phyloP scores from a whole-genome alignment of 1,140 invertebrate genomes.

The Euwallacea similis region DNA sequence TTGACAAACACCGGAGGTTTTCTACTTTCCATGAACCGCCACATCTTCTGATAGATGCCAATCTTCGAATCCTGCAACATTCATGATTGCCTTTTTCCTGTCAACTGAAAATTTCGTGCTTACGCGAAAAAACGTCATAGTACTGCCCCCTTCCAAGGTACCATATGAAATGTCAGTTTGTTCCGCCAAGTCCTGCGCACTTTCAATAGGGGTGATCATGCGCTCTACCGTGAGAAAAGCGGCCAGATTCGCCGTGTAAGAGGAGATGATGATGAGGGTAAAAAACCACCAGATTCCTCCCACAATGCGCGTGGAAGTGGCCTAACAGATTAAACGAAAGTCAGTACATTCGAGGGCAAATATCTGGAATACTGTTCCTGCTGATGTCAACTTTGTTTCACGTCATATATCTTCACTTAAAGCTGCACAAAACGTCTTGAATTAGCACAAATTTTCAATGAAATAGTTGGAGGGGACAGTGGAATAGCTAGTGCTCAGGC shows the following conservation, averaged over 20 bases:
- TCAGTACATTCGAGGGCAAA: neutral
- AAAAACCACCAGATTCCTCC: constrained; percentile 99
- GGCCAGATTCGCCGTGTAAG: constrained; percentile 95
- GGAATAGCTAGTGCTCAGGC: no score
- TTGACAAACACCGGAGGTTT: constrained; percentile 82
- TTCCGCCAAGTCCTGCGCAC: constrained; percentile 89
- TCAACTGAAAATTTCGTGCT: constrained; percentile 16
- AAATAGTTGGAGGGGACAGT: no score
- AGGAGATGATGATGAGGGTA: constrained; percentile 96
- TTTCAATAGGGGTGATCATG: constrained; percentile 96
- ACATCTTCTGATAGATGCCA: constrained; percentile 96
- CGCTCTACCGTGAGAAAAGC: constrained; percentile 96
- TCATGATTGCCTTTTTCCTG: neutral
- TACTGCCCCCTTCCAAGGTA: constrained; percentile 89
- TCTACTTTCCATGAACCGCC: constrained; percentile 89
- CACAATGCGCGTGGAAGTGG: constrained; percentile 90
- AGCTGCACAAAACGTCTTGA: no score
- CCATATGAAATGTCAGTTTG: constrained; percentile 95
- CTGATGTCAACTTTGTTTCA: no score
- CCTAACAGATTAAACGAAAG: constrained; percentile 58
- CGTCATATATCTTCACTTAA: no score
- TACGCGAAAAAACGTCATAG: constrained; percentile 95
- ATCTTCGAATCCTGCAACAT: constrained; percentile 85
- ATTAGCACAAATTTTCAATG: no score
- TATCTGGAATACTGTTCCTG: no score